Evolutionary conservation across 2,888 invertebrate genomes (phyloP).

Genomic region (Chromoteleia sp.): DNA sequence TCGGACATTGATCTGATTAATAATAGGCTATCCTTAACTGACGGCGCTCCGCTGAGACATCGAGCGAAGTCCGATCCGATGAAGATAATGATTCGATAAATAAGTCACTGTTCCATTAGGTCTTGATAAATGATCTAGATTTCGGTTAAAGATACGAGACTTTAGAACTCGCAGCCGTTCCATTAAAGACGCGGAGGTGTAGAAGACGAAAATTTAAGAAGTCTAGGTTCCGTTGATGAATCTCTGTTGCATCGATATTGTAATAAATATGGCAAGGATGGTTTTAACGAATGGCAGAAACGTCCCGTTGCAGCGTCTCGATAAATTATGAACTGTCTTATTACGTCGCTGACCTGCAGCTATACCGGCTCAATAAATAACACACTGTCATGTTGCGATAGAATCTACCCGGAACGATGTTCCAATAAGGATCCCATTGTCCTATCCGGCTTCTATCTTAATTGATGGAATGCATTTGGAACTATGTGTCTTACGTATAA

Average conservation of each 20-base stretch:
- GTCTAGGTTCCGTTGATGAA: neutral
- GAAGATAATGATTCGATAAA: slow-evolving; percentile 62
- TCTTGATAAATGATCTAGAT: slow-evolving; percentile 54
- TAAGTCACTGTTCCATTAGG: slow-evolving; percentile 61
- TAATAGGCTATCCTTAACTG: slow-evolving; percentile 49
- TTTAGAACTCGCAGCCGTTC: neutral
- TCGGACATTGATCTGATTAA: slow-evolving; percentile 45
- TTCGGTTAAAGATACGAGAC: slow-evolving; percentile 9
- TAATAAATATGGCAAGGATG: slow-evolving; percentile 28
- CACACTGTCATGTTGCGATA: slow-evolving; percentile 60
- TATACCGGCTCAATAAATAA: slow-evolving; percentile 63
- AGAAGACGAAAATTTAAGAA: slow-evolving; percentile 2
- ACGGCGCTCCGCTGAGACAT: slow-evolving; percentile 33
- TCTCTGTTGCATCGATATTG: slow-evolving; percentile 23
- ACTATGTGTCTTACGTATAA: slow-evolving; percentile 11
- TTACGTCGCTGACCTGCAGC: slow-evolving; percentile 58
- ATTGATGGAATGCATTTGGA: slow-evolving; percentile 48
- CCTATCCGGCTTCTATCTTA: slow-evolving; percentile 40
- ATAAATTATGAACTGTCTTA: slow-evolving; percentile 68
- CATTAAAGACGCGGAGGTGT: slow-evolving; percentile 6
- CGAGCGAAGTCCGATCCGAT: slow-evolving; percentile 25
- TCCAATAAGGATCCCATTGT: slow-evolving; percentile 62
- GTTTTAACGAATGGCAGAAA: slow-evolving; percentile 32
- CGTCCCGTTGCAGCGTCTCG: slow-evolving; percentile 18
- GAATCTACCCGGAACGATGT: slow-evolving; percentile 48